phyloP scores from a whole-genome alignment of 1,140 invertebrate genomes.

The Eriosoma lanigerum region DNA sequence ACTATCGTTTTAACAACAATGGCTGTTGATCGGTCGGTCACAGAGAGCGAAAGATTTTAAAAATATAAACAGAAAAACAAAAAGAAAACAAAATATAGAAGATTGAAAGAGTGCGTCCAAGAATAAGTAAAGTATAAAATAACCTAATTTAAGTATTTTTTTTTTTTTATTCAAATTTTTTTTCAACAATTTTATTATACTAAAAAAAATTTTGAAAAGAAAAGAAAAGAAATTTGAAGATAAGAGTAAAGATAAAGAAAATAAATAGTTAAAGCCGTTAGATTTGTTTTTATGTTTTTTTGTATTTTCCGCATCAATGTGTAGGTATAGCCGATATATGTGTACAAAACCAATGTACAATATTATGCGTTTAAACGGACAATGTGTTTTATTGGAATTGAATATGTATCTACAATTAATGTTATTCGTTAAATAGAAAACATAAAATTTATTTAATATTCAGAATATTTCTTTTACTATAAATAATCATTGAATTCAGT shows the following conservation, averaged over 20 bases:
- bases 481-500: too few species aligned
- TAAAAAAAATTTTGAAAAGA: too few species aligned
- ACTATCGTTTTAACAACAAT: constrained; percentile 51
- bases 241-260: constrained; percentile 2
- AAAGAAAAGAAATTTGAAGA: background rate
- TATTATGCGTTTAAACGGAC: background rate
- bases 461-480: background rate
- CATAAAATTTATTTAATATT: background rate
- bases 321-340: too few species aligned
- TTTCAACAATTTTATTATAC: background rate
- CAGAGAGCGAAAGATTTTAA: constrained; percentile 52
- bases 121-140: constrained; percentile 46
- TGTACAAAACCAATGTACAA: background rate
- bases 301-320: too few species aligned
- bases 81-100: constrained; percentile 50
- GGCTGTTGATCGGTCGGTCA: constrained; percentile 45
- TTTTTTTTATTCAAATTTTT: too few species aligned
- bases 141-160: constrained; percentile 22
- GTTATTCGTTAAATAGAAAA: constrained; percentile 6
- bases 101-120: constrained; percentile 51
- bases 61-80: constrained; percentile 52
- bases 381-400: background rate
- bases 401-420: background rate
- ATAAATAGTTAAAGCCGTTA: background rate
- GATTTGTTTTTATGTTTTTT: background rate